Evolutionary conservation across 1,140 invertebrate species (phyloP), one percentile per base, ranked within the genome.

Genomic region (Euura saliciscinereae): DNA sequence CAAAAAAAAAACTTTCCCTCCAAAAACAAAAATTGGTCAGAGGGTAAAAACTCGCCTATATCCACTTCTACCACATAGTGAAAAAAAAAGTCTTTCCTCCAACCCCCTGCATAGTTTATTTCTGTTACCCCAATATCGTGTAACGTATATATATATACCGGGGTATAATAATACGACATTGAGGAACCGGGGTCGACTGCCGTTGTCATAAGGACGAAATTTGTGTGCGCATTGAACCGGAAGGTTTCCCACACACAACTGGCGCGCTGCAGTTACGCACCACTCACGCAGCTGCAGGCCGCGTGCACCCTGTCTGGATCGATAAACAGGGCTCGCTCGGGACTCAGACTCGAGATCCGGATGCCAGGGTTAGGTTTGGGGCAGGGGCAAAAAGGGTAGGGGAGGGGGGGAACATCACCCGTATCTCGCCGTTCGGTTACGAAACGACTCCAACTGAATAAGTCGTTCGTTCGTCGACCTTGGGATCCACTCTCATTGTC

Each of bases 401-500:
- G 8, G 44, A 43, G 46, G 44, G 68, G 51, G 68, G 75, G 72
- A 71, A 72, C 71, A 28, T 28, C 28, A 28, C 28, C 28, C 28
- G 28, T 28, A 28, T 28, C 28, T 28, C 28, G 1, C 28, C 70
- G 73, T 65, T 73, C 68, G 71, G 28, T 28, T 28, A 28, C 28
- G 28, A 28, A 28, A 0, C 28, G 28, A 28, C 28, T 28, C 28
- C 28, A 28, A 28, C 28, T 28, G 28, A 28, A 28, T 28, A 28
- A 28, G 71, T 71, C 71, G 69, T 71, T 67, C 45, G 42, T 68
- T 42, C 65, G 42, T 64, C 72, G 64, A 70, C 67, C 66, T 64
- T 65, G 45, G 28, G 67, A 64, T 68, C 8, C 28, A 28, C 28
- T 28, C 28, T 28, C 28, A 28, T 28, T 28, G 28, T 28, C 28